Percentiles rank a stretch among this genome's conserved stretches.
Conservation (phyloP, 2,888 invertebrate genomes). For the Drosophila stalkeri region DNA sequence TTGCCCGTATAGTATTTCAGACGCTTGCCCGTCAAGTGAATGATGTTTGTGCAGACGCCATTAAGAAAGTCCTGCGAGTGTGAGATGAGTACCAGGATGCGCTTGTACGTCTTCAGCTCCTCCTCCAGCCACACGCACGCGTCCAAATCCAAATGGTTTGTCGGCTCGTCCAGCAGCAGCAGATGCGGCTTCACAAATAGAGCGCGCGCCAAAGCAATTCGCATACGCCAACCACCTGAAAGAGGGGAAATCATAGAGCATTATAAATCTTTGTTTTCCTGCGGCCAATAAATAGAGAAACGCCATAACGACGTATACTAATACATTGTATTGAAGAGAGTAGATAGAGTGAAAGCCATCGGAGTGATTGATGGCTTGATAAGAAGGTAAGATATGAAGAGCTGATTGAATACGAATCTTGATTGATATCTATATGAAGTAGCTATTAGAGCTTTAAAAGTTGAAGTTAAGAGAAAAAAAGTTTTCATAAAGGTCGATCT, state of each 20-base stretch:
- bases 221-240: conserved; percentile 98
- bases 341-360: background rate
- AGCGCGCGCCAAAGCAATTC: conserved; percentile 98
- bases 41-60: conserved; percentile 98
- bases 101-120: conserved; percentile 97
- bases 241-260: background rate
- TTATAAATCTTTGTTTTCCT: background rate
- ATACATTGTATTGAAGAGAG: background rate
- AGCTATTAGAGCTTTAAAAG: background rate
- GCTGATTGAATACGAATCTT: background rate
- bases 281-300: background rate
- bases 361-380: background rate
- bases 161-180: conserved; percentile 98
- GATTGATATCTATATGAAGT: background rate
- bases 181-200: conserved; percentile 99
- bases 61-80: conserved; percentile 99
- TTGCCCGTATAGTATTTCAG: conserved; percentile 98
- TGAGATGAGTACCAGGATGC: conserved; percentile 98
- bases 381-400: background rate
- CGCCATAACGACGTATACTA: background rate
- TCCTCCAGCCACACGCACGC: conserved; percentile 99
- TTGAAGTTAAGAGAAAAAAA: background rate
- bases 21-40: conserved; percentile 96
- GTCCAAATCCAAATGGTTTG: conserved; percentile 99
- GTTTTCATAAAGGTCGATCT: background rate